phyloP scores from a whole-genome alignment of 2,797 vertebrate genomes.

The Mormyrops boulengeri region DNA sequence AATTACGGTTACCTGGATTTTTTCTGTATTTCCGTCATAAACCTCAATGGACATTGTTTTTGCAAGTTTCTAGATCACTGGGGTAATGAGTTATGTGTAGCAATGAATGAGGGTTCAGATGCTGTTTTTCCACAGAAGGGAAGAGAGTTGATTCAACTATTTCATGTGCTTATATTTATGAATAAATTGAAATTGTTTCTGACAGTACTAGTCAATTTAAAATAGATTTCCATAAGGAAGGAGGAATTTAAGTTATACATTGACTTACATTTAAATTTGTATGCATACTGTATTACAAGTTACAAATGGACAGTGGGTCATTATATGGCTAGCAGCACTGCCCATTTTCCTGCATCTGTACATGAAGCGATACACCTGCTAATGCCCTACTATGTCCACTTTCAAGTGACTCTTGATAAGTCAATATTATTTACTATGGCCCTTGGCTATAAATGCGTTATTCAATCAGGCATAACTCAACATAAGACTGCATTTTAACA shows the following conservation, averaged over 20 bases:
- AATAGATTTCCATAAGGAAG: not conserved
- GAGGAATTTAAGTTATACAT: not conserved
- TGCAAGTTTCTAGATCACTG: not conserved
- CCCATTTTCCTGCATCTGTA: not conserved
- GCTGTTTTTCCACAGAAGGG: not conserved
- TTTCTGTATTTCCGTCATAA: not conserved
- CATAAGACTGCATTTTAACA: not conserved
- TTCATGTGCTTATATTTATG: not conserved
- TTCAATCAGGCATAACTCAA: not conserved
- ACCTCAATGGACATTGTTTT: not conserved
- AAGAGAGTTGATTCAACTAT: not conserved
- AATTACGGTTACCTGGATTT: not conserved
- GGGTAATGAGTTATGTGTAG: not conserved
- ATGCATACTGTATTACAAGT: too few species aligned
- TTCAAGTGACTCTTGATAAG: not conserved
- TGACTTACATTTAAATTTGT: not conserved
- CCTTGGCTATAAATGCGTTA: not conserved
- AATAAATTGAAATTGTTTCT: not conserved
- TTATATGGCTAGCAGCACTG: not conserved
- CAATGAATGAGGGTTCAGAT: not conserved
- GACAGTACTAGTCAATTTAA: not conserved
- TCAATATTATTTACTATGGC: not conserved
- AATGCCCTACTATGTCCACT: not conserved
- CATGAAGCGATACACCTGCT: not conserved
- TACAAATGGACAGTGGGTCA: too few species aligned